Percentiles rank a stretch among this genome's conserved stretches.
Conservation (phyloP, 2,888 invertebrate species). For the Dermolepida albohirtum region DNA sequence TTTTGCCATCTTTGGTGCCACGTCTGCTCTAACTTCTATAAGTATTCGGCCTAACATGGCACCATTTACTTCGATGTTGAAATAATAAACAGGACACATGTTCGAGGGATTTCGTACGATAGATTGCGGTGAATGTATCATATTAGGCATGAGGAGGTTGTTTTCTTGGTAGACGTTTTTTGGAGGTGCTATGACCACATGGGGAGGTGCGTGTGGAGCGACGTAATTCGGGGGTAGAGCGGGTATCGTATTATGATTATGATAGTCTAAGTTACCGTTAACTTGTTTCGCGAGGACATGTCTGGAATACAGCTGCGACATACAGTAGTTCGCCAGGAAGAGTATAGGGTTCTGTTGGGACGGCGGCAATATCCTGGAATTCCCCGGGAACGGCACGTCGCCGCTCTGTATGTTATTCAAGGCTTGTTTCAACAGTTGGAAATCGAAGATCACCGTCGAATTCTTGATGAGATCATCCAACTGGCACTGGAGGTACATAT, state of each 20-base stretch:
- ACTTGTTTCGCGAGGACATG: conserved; percentile 71
- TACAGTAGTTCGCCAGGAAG: conserved; percentile 81
- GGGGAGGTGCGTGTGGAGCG: conserved; percentile 52
- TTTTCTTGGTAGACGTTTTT: conserved; percentile 63
- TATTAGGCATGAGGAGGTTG: conserved; percentile 61
- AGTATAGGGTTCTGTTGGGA: conserved; percentile 76
- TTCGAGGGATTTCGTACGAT: conserved; percentile 69
- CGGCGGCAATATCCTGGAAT: conserved; percentile 58
- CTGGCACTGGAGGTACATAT: conserved; percentile 79
- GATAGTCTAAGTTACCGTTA: conserved; percentile 67
- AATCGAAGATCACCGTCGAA: conserved; percentile 76
- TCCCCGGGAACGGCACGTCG: conserved; percentile 65
- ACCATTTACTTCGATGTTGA: conserved; percentile 81
- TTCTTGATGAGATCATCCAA: conserved; percentile 77
- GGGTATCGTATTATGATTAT: conserved; percentile 62
- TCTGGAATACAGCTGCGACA: conserved; percentile 78
- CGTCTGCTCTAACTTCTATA: conserved; percentile 81
- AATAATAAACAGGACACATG: conserved; percentile 79
- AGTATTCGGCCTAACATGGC: conserved; percentile 78
- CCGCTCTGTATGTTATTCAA: conserved; percentile 73
- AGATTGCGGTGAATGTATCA: conserved; percentile 67
- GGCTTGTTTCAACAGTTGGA: conserved; percentile 75
- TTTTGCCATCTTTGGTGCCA: conserved; percentile 84
- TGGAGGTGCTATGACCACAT: conserved; percentile 53
- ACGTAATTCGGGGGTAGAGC: conserved; percentile 58